phyloP scores from a whole-genome alignment of 2,113 vertebrate genomes.

The Dermatemys mawii region DNA sequence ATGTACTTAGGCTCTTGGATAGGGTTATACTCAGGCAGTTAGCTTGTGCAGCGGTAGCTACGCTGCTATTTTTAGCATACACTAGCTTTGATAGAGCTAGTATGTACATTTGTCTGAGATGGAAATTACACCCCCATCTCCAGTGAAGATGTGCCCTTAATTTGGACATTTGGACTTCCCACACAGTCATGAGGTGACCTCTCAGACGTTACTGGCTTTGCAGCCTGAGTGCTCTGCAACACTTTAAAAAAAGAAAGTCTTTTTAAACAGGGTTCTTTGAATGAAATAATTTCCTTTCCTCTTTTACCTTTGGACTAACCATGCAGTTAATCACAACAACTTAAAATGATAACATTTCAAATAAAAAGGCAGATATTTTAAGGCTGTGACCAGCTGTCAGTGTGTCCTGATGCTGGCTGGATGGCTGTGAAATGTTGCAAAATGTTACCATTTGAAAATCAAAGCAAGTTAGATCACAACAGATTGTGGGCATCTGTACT shows the following conservation, averaged over 20 bases:
- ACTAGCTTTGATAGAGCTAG: neutral
- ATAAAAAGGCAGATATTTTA: constrained; percentile 65
- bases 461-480: constrained; percentile 62
- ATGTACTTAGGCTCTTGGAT: neutral
- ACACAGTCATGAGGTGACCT: neutral
- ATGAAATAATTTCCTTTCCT: constrained; percentile 10
- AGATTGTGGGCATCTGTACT: constrained; percentile 69
- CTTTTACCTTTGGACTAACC: constrained; percentile 37
- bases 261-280: neutral
- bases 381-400: constrained; percentile 61
- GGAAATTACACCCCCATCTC: neutral
- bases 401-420: constrained; percentile 40
- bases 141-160: neutral
- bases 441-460: constrained; percentile 64
- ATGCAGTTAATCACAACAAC: constrained; percentile 18
- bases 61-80: neutral
- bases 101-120: neutral
- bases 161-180: neutral
- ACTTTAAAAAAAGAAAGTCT: constrained; percentile 37
- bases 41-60: neutral
- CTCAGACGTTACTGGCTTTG: neutral
- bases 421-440: constrained; percentile 51
- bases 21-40: neutral
- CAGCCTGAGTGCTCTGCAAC: constrained; percentile 17
- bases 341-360: constrained; percentile 48